Base-by-base conservation (phyloP, 2,888 invertebrate genomes). In the Tineola bisselliella region DNA sequence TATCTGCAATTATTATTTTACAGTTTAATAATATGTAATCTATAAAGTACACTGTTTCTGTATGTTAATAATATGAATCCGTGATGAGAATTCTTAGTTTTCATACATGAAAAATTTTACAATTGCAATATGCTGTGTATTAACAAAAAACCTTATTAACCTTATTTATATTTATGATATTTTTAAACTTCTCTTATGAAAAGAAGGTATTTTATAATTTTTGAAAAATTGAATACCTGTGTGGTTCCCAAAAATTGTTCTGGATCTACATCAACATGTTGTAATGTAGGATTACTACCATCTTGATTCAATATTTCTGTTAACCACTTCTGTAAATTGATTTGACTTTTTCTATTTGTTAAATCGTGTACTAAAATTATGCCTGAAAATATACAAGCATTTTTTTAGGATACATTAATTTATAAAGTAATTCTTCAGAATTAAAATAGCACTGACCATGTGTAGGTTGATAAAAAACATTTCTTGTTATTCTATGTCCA, bases 291-390 rank as follows among this genome's bases (percentile, higher is more conserved):
- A 64, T 77, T 80, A 59, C 72, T 68, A 62, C 88, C 88, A 65
- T 94, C 94, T 72, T 91, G 92, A 74, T 93, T 93, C 58, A 97
- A 77, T 64, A 98, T 93, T 86, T 99, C 98, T 52, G 93, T 91
- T 1, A 99, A 83, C 98, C 98, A 99, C 77, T 95, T 94, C 65
- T 94, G 91, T 63, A 99, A 87, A 84, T 98, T 98, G 63, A 94
- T 91, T 76, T 98, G 96, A 61, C 98, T 98, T 79, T 98, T 98
- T 65, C 96, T 90, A 79, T 99, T 99, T 5, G 96, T 96, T 70
- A 99, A 87, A 86, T 99, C 99, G 76, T 99, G 98, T 1, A 99
- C 98, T 63, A 99, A 88, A 68, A 99, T 96, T 38, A 98, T 93
- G 63, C 94, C 93, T 93, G 73, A 44, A 84, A 77, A 59, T 25